Conservation (phyloP, 1,140 invertebrate genomes). For the Maniola jurtina region DNA sequence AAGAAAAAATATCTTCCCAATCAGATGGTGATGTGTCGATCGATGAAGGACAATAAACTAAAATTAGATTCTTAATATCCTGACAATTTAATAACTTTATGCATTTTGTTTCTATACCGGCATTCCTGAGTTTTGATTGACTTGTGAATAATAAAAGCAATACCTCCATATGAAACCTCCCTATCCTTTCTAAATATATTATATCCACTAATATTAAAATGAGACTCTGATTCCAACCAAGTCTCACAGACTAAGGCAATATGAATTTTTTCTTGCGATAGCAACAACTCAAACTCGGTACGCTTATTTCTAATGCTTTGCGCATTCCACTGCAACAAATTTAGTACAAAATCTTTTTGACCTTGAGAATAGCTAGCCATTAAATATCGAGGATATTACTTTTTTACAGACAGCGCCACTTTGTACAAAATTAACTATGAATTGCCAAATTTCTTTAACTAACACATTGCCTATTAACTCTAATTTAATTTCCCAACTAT, state of each 20-base stretch:
- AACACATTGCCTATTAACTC: slow-evolving; percentile 9
- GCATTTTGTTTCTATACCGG: slow-evolving; percentile 12
- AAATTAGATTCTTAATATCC: slow-evolving; percentile 16
- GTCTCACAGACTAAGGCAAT: slow-evolving; percentile 27
- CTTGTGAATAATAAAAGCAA: slow-evolving; percentile 25
- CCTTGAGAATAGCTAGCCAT: background rate
- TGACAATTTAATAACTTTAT: slow-evolving; percentile 25
- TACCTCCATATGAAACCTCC: slow-evolving; percentile 21
- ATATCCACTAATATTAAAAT: slow-evolving; percentile 22
- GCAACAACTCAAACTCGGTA: slow-evolving; percentile 13
- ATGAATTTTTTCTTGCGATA: slow-evolving; percentile 21
- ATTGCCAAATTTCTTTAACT: slow-evolving; percentile 12
- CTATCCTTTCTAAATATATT: slow-evolving; percentile 27
- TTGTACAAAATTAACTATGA: background rate
- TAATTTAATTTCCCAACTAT: slow-evolving; percentile 5
- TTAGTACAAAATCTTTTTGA: background rate
- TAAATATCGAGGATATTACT: background rate
- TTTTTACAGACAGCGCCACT: no score
- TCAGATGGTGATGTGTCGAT: slow-evolving; percentile 11
- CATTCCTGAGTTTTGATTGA: slow-evolving; percentile 17
- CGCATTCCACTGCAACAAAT: slow-evolving; percentile 27
- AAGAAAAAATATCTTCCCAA: slow-evolving; percentile 24
- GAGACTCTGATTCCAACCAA: slow-evolving; percentile 13
- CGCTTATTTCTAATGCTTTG: slow-evolving; percentile 22
- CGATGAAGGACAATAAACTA: slow-evolving; percentile 26